These are phyloP conservation scores for Antigone vipio DNA, from an alignment of 2,113 vertebrate species.

Conservation along the genomic window DNA sequence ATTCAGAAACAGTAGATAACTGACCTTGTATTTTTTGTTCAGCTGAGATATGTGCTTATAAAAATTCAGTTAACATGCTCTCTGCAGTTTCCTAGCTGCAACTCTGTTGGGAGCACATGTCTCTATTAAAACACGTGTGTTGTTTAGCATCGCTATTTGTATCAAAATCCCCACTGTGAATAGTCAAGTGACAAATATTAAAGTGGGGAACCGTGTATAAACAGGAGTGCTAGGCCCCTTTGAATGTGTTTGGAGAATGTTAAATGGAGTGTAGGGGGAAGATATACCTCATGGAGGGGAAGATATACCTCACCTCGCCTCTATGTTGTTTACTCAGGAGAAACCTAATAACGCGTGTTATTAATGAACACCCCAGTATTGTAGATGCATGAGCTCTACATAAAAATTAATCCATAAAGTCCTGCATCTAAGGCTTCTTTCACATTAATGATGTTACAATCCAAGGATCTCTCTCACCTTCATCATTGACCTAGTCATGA, in stretches of 20 bases:
- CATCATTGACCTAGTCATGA: not conserved
- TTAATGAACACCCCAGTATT: not conserved
- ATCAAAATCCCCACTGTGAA: constrained; percentile 50
- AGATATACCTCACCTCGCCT: not conserved
- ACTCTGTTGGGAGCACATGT: constrained; percentile 9
- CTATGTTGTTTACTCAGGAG: not conserved
- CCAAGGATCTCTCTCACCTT: not conserved
- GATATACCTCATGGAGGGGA: not conserved
- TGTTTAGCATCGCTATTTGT: constrained; percentile 35
- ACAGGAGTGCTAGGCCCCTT: not conserved
- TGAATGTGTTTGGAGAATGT: constrained; percentile 14
- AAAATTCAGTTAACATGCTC: constrained; percentile 43
- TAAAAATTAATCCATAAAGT: not conserved
- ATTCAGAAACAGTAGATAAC: constrained; percentile 31
- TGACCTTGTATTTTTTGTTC: constrained; percentile 51
- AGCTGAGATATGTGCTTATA: constrained; percentile 40
- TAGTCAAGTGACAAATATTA: constrained; percentile 52
- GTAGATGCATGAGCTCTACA: not conserved
- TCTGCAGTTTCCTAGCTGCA: constrained; percentile 41
- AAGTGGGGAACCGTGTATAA: constrained; percentile 19
- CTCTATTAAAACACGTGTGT: constrained; percentile 39
- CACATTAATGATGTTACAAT: not conserved
- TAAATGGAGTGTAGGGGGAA: not conserved
- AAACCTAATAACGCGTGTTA: not conserved
- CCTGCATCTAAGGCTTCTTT: not conserved